These are phyloP conservation scores for Aradophagus sp. DNA, from an alignment of 1,140 invertebrate genomes.

Conservation along the genomic window DNA sequence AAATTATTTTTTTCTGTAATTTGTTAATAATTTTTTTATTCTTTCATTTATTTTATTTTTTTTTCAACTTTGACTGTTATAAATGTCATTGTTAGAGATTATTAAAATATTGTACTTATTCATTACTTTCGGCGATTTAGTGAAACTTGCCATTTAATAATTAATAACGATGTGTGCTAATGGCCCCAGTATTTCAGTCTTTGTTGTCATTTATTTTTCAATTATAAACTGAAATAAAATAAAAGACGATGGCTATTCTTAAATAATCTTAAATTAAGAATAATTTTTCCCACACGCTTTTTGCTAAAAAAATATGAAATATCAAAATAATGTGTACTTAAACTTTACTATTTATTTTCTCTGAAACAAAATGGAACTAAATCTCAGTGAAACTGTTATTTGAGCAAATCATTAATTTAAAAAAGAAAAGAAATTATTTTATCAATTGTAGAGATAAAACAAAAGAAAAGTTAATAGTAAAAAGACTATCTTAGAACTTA, in stretches of 20 bases:
- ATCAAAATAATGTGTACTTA: conserved; percentile 29
- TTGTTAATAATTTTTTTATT: conserved; percentile 18
- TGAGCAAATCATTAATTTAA: conserved; percentile 25
- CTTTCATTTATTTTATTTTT: background rate
- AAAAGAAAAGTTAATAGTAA: conserved; percentile 51
- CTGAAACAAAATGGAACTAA: too few species aligned
- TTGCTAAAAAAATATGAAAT: too few species aligned
- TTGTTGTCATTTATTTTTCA: conserved; percentile 48
- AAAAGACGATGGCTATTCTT: conserved; percentile 14
- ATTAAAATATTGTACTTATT: conserved; percentile 28
- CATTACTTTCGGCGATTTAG: conserved; percentile 23
- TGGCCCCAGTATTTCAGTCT: conserved; percentile 72
- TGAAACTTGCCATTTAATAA: conserved; percentile 15
- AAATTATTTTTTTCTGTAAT: conserved; percentile 16
- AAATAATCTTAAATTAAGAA: conserved; percentile 10
- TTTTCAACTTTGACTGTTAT: too few species aligned
- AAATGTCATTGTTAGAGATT: conserved; percentile 26
- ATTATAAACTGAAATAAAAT: conserved; percentile 42
- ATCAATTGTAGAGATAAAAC: conserved; percentile 28
- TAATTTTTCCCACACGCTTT: too few species aligned
- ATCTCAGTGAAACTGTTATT: conserved; percentile 10
- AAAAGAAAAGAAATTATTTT: conserved; percentile 9
- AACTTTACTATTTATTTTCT: background rate
- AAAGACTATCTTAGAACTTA: conserved; percentile 64
- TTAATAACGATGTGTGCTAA: conserved; percentile 38